These are phyloP conservation scores for Gymnogyps californianus DNA, from an alignment of 2,113 vertebrate genomes.

Conservation along the genomic window DNA sequence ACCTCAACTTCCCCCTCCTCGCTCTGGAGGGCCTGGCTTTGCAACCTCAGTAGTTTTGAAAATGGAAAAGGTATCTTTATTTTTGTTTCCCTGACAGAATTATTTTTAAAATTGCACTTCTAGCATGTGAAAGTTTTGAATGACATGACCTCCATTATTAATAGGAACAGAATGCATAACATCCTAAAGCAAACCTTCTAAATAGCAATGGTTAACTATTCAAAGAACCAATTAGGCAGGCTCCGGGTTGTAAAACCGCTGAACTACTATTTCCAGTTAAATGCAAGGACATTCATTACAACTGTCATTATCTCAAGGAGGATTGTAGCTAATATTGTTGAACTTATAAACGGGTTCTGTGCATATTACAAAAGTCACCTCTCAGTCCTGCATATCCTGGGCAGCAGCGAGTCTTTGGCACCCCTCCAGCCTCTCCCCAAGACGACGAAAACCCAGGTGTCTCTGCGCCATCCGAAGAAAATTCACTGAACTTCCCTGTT, in stretches of 20 bases:
- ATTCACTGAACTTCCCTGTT: conserved; percentile 6
- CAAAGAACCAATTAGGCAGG: conserved; percentile 57
- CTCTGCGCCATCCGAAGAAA: not conserved
- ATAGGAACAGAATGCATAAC: not conserved
- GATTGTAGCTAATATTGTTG: not conserved
- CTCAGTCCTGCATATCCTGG: not conserved
- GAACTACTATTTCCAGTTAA: conserved; percentile 49
- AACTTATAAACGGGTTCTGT: conserved; percentile 19
- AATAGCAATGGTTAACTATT: conserved; percentile 26
- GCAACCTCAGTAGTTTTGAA: not conserved
- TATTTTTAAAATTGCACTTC: not conserved
- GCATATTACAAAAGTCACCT: not conserved
- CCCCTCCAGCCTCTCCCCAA: not conserved
- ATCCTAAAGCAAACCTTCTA: not conserved
- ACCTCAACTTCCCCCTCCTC: not conserved
- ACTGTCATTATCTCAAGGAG: conserved; percentile 44
- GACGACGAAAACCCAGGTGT: not conserved
- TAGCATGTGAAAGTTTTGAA: not conserved
- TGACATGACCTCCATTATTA: conserved; percentile 18
- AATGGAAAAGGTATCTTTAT: not conserved
- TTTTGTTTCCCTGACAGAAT: not conserved
- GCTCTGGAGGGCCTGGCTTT: not conserved
- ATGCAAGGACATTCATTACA: conserved; percentile 37
- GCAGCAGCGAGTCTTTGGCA: conserved; percentile 19
- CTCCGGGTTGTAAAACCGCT: conserved; percentile 17